Conservation (phyloP, 2,113 vertebrate genomes). For the Corythaixoides concolor region DNA sequence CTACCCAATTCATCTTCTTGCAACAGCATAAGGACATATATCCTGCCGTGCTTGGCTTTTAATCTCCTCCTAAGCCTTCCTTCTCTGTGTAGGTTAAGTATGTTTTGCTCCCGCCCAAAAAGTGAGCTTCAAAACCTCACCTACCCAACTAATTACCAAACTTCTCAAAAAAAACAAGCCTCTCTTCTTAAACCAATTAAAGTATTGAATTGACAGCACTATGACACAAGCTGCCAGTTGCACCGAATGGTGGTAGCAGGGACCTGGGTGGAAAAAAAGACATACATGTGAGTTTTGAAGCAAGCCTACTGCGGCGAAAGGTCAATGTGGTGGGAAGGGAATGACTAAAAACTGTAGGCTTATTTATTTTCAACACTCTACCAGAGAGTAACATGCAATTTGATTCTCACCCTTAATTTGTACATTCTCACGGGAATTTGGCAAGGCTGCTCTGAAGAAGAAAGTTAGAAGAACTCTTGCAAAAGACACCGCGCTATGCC, state of each 20-base stretch:
- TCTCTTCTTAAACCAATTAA: neutral
- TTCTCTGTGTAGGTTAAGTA: neutral
- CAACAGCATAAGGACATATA: neutral
- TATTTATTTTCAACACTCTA: neutral
- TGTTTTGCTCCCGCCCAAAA: neutral
- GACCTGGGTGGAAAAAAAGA: neutral
- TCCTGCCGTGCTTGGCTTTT: neutral
- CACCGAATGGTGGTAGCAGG: neutral
- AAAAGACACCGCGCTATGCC: neutral
- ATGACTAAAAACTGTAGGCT: neutral
- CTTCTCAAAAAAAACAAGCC: neutral
- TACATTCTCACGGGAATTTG: slow-evolving; percentile 60
- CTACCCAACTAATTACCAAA: neutral
- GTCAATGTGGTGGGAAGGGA: neutral
- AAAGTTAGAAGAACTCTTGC: slow-evolving; percentile 47
- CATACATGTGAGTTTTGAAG: neutral
- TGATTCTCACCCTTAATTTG: slow-evolving; percentile 30
- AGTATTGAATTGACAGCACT: neutral
- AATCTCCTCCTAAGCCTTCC: neutral
- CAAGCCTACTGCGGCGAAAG: neutral
- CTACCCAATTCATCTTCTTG: neutral
- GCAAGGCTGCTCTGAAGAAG: slow-evolving; percentile 33
- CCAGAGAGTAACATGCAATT: neutral
- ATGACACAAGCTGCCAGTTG: neutral
- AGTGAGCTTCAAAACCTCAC: neutral